phyloP scores from a whole-genome alignment of 2,888 invertebrate species.

The Graphium colonna region DNA sequence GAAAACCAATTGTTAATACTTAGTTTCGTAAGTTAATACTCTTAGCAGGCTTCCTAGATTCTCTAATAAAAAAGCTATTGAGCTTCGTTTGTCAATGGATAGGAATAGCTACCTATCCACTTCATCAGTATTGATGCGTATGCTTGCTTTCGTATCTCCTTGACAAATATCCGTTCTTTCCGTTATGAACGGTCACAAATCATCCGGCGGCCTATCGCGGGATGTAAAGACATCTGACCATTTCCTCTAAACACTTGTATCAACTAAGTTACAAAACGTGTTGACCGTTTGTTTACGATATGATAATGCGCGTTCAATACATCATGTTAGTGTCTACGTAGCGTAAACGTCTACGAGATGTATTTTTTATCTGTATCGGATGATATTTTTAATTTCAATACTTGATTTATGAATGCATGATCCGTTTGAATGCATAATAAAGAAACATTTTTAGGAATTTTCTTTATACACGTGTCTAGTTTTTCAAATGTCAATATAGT shows the following conservation, averaged over 20 bases:
- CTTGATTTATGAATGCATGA: no score
- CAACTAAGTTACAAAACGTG: constrained; percentile 21
- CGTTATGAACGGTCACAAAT: constrained; percentile 32
- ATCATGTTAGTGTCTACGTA: neutral
- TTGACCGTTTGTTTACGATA: constrained; percentile 29
- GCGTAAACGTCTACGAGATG: neutral
- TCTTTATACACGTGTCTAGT: no score
- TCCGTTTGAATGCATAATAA: no score
- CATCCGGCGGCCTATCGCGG: constrained; percentile 22
- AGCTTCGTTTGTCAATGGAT: no score
- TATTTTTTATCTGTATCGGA: neutral
- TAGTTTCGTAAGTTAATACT: no score
- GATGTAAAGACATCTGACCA: constrained; percentile 23
- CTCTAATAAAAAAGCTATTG: no score
- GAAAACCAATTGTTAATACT: no score
- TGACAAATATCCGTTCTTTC: constrained; percentile 28
- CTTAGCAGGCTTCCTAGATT: no score
- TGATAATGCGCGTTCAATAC: constrained; percentile 24
- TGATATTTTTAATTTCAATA: no score
- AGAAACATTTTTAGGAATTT: no score
- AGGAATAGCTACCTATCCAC: neutral
- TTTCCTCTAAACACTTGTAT: constrained; percentile 28
- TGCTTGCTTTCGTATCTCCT: constrained; percentile 23
- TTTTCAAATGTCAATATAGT: no score
- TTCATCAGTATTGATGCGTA: neutral